Evolutionary conservation across 2,113 vertebrate species (phyloP), one percentile per base, ranked within the genome.

Genomic region (Hystrix brachyura): DNA sequence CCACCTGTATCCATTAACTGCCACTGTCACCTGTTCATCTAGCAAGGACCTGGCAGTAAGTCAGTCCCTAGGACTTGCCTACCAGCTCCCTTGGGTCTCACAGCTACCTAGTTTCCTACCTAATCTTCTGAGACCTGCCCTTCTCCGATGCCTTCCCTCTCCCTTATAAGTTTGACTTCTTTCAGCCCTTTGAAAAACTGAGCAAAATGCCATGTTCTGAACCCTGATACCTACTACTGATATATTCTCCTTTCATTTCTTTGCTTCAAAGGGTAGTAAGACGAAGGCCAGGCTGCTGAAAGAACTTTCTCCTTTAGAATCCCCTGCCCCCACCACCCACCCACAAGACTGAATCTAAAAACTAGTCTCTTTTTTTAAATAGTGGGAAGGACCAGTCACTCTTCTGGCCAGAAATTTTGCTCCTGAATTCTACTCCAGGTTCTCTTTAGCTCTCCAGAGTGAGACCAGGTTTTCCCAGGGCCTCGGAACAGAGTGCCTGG

Each of bases 191-290:
- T 79, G 81, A 91, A 81, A 95, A 92, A 51, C 69, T 62, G 76
- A 82, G 53, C 87, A 94, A 13, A 95, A 65, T 84, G 89, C 53
- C 64, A 27, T 81, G 46, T 81, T 95, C 80, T 79, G 69, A 91
- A 59, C 93, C 74, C n/a, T 89, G 57, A 27, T 93, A 83, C 90
- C 85, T 76, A 43, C 88, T 90, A 38, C 90, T 93, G 90, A 92
- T 87, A 78, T 91, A 12, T 87, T 92, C 51, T 92, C 57, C 69
- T 93, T 88, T 98, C 29, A 53, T 59, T 80, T 89, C 46, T 46
- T 95, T 93, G 65, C 85, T 96, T 96, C 74, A 87, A 38, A 94
- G 65, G n/a, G n/a, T 62, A 86, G 74, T 87, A 87, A 90, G 64
- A 53, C 7, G 38, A 48, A 96, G 90, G 32, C 69, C 83, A 97